These are phyloP conservation scores for Neopipo cinnamomea DNA, from an alignment of 2,113 vertebrate species.

Conservation along the genomic window DNA sequence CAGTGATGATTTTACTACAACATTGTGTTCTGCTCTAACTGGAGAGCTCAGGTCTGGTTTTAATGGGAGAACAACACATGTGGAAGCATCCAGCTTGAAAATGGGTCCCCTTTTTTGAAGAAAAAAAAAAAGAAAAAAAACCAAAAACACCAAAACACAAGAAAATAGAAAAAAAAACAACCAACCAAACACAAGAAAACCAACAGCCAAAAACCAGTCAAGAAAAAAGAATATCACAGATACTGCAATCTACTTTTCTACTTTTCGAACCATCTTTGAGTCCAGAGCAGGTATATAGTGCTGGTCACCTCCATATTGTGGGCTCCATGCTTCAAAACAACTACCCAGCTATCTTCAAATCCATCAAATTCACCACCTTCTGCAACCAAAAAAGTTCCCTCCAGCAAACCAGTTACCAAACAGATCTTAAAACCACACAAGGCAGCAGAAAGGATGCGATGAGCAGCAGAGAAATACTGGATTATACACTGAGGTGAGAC, in stretches of 20 bases:
- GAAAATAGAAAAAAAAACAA: background rate
- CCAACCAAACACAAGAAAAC: background rate
- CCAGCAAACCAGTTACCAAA: background rate
- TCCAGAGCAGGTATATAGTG: fast-evolving
- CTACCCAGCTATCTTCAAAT: background rate
- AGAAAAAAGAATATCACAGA: background rate
- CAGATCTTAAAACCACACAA: fast-evolving
- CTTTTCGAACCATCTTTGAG: background rate
- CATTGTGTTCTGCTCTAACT: fast-evolving
- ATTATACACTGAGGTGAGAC: background rate
- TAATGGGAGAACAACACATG: fast-evolving
- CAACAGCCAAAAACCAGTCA: background rate
- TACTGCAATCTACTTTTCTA: background rate
- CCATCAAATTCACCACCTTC: background rate
- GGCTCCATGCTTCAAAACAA: background rate
- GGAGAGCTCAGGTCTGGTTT: background rate
- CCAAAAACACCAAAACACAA: too few relatives aligned
- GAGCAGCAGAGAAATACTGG: background rate
- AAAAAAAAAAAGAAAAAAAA: background rate
- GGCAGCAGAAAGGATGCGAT: background rate
- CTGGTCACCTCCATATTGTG: background rate
- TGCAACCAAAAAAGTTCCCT: background rate
- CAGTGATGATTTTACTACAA: fast-evolving
- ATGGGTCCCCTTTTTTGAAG: fast-evolving
- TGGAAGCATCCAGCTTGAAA: background rate